Conservation (phyloP, 2,888 invertebrate genomes). For the Petrolisthes cinctipes region DNA sequence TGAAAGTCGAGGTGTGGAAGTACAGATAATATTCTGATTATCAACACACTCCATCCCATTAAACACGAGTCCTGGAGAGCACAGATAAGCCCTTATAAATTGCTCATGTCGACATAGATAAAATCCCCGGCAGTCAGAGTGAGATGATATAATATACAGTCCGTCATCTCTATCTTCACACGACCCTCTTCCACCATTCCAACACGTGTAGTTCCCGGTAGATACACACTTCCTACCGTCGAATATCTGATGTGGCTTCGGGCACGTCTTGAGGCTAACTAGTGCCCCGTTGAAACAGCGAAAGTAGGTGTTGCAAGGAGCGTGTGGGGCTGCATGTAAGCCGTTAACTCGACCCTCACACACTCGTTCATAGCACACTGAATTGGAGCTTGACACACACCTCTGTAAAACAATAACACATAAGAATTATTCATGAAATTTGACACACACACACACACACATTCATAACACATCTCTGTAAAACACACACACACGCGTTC, state of each 20-base stretch:
- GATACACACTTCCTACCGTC: conserved; percentile 56
- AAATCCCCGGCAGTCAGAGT: conserved; percentile 60
- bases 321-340: conserved; percentile 53
- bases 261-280: conserved; percentile 57
- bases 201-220: conserved; percentile 56
- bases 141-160: conserved; percentile 35
- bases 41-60: conserved; percentile 61
- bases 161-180: conserved; percentile 58
- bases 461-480: no score
- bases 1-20: conserved; percentile 39
- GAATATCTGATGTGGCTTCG: conserved; percentile 38
- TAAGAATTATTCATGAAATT: no score
- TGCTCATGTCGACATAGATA: conserved; percentile 57
- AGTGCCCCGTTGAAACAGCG: conserved; percentile 64
- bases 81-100: conserved; percentile 56
- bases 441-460: no score
- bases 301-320: no score
- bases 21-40: conserved; percentile 54
- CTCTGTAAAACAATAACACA: conserved; percentile 11
- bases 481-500: no score
- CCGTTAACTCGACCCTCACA: conserved; percentile 63
- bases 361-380: conserved; percentile 60
- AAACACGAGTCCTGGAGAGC: conserved; percentile 56
- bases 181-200: conserved; percentile 52
- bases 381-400: conserved; percentile 31